Conservation (phyloP, 2,888 invertebrate genomes). For the Dicroscelio sp. region DNA sequence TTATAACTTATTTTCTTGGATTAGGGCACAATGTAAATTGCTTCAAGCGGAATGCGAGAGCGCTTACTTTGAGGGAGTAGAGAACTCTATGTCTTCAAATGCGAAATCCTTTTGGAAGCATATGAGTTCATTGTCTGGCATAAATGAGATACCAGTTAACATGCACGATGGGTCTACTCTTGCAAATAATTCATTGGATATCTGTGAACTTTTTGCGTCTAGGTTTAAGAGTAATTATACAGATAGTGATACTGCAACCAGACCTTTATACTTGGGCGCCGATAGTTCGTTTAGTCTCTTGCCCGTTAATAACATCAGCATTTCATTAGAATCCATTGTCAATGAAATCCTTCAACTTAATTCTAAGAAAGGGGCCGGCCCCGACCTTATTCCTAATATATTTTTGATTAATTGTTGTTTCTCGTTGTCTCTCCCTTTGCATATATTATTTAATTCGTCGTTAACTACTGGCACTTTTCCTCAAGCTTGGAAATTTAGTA, state of each 20-base stretch:
- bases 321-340: no score
- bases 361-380: neutral
- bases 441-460: neutral
- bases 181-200: neutral
- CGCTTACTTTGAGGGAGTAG: neutral
- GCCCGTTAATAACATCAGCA: no score
- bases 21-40: neutral
- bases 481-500: no score
- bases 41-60: neutral
- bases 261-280: no score
- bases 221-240: neutral
- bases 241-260: no score
- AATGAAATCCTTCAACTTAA: no score
- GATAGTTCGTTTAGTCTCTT: no score
- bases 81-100: neutral
- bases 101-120: neutral
- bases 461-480: no score
- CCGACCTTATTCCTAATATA: neutral
- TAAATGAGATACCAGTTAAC: neutral
- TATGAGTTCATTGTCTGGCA: neutral
- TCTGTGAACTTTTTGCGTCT: neutral
- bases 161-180: neutral
- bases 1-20: neutral
- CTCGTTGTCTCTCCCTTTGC: neutral
- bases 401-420: neutral